Evolutionary conservation across 2,113 vertebrate species (phyloP).

Genomic region (Polypterus senegalus): DNA sequence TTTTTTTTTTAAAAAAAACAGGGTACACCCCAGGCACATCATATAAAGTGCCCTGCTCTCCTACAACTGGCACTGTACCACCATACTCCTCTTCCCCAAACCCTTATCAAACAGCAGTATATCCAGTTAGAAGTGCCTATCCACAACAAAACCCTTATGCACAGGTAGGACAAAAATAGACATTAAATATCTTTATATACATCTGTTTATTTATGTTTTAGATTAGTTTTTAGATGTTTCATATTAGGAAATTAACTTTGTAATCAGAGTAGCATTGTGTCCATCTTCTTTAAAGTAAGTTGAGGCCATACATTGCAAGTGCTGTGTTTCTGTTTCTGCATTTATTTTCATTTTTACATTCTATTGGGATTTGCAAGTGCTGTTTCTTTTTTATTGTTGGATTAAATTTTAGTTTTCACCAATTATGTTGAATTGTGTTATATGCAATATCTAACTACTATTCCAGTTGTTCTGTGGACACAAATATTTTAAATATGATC

Average conservation of each 20-base stretch:
- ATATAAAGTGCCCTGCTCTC: slow-evolving; percentile 95
- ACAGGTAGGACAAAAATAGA: slow-evolving; percentile 53
- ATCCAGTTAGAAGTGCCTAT: slow-evolving; percentile 90
- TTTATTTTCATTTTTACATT: too few species aligned
- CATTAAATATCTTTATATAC: not conserved
- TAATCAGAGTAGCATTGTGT: not conserved
- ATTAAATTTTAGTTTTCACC: too few species aligned
- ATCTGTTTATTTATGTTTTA: not conserved
- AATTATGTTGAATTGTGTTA: too few species aligned
- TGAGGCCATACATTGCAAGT: too few species aligned
- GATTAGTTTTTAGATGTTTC: not conserved
- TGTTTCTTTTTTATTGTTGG: too few species aligned
- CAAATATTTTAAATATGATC: too few species aligned
- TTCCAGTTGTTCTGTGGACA: too few species aligned
- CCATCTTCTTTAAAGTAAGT: too few species aligned
- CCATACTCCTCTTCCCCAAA: slow-evolving; percentile 84
- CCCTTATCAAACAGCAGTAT: slow-evolving; percentile 80
- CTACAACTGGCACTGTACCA: slow-evolving; percentile 79
- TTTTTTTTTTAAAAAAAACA: slow-evolving; percentile 36
- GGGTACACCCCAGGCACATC: slow-evolving; percentile 87
- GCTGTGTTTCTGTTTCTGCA: too few species aligned
- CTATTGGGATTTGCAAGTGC: too few species aligned
- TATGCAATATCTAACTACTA: too few species aligned
- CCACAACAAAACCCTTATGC: slow-evolving; percentile 91
- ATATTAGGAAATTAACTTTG: not conserved